Evolutionary conservation across 2,113 vertebrate genomes (phyloP).

Genomic region (Podilymbus podiceps): DNA sequence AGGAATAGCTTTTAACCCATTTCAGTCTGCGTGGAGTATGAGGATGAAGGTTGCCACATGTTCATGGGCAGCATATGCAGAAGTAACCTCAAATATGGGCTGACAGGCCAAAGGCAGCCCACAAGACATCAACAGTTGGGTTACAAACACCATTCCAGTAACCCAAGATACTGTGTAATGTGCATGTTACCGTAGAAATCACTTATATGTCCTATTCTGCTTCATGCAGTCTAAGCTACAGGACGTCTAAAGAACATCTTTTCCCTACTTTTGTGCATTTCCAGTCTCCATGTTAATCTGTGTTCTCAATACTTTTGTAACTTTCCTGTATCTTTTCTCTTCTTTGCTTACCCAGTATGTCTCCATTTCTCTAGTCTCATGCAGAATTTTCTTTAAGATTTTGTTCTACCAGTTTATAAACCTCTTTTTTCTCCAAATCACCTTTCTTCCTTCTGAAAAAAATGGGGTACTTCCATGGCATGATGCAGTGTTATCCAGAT

Average conservation of each 20-base stretch:
- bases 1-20: neutral
- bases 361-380: neutral
- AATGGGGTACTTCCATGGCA: rapidly evolving
- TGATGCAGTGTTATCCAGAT: neutral
- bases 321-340: neutral
- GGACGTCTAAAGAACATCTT: neutral
- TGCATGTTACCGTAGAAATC: neutral
- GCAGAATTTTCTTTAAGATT: neutral
- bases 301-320: neutral
- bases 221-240: neutral
- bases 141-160: neutral
- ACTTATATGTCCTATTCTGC: neutral
- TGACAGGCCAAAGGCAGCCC: neutral
- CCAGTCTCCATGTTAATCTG: neutral
- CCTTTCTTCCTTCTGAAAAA: neutral
- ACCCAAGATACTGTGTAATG: neutral
- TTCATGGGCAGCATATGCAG: neutral
- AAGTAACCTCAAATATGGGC: neutral
- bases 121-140: neutral
- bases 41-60: neutral
- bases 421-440: neutral
- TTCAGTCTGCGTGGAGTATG: neutral
- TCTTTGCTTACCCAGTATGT: neutral
- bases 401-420: neutral
- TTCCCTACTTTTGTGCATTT: neutral